Percentiles rank a stretch among this genome's conserved stretches.
phyloP scores from a whole-genome alignment of 2,888 invertebrate genomes.

The Sphinx pinastri region DNA sequence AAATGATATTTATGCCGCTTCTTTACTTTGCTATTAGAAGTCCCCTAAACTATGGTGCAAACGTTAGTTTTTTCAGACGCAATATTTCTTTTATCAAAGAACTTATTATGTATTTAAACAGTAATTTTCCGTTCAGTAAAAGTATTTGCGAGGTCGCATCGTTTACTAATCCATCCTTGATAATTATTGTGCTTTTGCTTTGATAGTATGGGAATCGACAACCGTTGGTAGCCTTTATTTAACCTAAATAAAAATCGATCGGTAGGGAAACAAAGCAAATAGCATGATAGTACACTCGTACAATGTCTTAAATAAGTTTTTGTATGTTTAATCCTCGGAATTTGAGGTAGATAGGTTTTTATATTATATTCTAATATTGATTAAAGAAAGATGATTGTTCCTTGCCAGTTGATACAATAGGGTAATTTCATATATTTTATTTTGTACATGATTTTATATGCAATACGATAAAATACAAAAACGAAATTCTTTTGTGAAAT shows the following conservation, averaged over 20 bases:
- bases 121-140: neutral
- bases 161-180: slow-evolving; percentile 10
- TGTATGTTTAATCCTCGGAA: neutral
- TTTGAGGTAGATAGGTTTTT: neutral
- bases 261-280: neutral
- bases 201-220: slow-evolving; percentile 23
- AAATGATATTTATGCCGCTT: too few relatives aligned
- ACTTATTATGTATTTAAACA: slow-evolving; percentile 1
- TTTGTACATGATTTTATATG: too few relatives aligned
- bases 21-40: too few relatives aligned
- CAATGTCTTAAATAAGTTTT: neutral
- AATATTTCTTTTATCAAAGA: neutral
- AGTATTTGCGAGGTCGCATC: neutral
- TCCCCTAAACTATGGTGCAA: neutral
- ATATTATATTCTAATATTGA: too few relatives aligned
- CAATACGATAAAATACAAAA: too few relatives aligned
- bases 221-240: neutral
- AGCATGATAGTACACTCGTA: neutral
- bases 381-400: too few relatives aligned
- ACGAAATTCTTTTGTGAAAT: too few relatives aligned
- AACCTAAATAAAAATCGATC: slow-evolving; percentile 20
- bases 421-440: too few relatives aligned
- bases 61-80: neutral
- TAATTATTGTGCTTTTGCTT: slow-evolving; percentile 12
- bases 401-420: too few relatives aligned